phyloP scores from a whole-genome alignment of 2,888 invertebrate species.

The Tryphoninae sp. region DNA sequence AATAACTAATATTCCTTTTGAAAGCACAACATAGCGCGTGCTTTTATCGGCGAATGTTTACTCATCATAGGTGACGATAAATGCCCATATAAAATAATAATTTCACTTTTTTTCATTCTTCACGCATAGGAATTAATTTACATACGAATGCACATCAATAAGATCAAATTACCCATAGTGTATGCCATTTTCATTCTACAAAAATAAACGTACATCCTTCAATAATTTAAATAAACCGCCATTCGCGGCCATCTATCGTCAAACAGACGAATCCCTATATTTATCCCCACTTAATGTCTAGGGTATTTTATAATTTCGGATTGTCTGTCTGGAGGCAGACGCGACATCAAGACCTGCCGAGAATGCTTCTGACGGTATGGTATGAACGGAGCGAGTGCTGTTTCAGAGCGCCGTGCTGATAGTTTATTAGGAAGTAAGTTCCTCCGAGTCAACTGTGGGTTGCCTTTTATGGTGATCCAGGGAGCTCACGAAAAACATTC shows the following conservation, averaged over 20 bases:
- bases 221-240: constrained; percentile 26
- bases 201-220: neutral
- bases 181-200: neutral
- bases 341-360: constrained; percentile 1
- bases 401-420: constrained; percentile 51
- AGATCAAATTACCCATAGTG: neutral
- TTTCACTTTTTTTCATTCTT: neutral
- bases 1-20: neutral
- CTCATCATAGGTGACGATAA: neutral
- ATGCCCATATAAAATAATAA: neutral
- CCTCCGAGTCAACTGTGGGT: constrained; percentile 70
- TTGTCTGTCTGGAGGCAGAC: constrained; percentile 35
- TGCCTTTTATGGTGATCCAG: constrained; percentile 80
- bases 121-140: neutral
- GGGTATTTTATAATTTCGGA: constrained; percentile 39
- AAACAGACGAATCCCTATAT: neutral
- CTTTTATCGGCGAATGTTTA: neutral
- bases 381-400: constrained; percentile 37
- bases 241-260: neutral
- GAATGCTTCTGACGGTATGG: constrained; percentile 1
- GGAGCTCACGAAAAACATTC: constrained; percentile 61
- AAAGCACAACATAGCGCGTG: neutral
- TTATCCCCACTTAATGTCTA: constrained; percentile 18
- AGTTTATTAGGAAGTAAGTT: constrained; percentile 65
- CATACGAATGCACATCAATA: neutral